Evolutionary conservation across 2,797 vertebrate genomes (phyloP).

Genomic region (Luscinia luscinia): DNA sequence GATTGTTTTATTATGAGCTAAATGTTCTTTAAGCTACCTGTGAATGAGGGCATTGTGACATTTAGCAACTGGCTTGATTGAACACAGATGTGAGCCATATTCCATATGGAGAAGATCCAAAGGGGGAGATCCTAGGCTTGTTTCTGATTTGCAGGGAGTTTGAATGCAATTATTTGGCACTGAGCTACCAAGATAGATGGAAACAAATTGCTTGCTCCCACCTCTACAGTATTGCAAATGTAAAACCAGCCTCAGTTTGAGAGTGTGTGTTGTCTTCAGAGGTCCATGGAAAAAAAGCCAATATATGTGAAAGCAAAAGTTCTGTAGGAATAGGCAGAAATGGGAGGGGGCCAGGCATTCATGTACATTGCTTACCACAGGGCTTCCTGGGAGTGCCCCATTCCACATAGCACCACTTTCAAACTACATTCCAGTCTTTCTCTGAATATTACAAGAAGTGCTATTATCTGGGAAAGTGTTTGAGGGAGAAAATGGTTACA

Average conservation of each 20-base stretch:
- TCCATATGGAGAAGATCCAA: slow-evolving; percentile 68
- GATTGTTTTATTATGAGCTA: slow-evolving; percentile 79
- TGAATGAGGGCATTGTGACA: slow-evolving; percentile 81
- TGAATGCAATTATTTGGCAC: slow-evolving; percentile 3
- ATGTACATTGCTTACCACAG: neutral
- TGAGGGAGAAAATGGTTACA: neutral
- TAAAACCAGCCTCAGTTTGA: neutral
- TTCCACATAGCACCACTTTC: neutral
- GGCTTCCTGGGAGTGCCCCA: neutral
- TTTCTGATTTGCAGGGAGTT: slow-evolving; percentile 55
- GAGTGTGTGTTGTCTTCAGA: neutral
- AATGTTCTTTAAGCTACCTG: slow-evolving; percentile 78
- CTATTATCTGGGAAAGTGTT: neutral
- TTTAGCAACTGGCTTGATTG: slow-evolving; percentile 76
- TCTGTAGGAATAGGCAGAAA: neutral
- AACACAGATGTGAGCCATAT: slow-evolving; percentile 77
- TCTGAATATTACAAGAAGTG: neutral
- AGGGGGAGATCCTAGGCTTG: slow-evolving; percentile 18
- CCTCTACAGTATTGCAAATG: neutral
- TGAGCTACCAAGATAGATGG: slow-evolving; percentile 9
- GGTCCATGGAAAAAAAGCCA: neutral
- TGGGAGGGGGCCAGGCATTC: neutral
- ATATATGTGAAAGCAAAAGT: neutral
- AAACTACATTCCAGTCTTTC: neutral
- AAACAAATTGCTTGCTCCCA: neutral